phyloP scores from a whole-genome alignment of 2,888 invertebrate genomes.

The Meiosimyza decipiens region DNA sequence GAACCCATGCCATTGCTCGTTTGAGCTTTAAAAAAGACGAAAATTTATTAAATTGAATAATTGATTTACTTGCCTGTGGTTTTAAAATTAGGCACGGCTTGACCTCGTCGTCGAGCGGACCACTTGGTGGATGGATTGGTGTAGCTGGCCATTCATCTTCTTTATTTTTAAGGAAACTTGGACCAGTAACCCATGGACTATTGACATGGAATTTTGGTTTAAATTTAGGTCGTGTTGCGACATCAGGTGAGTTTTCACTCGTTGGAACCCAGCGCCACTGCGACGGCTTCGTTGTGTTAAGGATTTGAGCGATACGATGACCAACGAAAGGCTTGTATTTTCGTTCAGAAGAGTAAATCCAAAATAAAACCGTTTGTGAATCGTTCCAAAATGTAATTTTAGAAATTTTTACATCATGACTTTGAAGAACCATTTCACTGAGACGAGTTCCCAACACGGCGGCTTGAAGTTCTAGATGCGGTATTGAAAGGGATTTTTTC shows the following conservation, averaged over 20 bases:
- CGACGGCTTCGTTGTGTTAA: constrained; percentile 30
- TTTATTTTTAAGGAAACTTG: constrained; percentile 26
- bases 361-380: constrained; percentile 36
- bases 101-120: not conserved
- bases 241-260: constrained; percentile 47
- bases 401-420: constrained; percentile 27
- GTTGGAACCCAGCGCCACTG: constrained; percentile 47
- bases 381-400: constrained; percentile 34
- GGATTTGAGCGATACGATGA: constrained; percentile 47
- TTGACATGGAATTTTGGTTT: constrained; percentile 29
- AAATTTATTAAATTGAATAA: constrained; percentile 16
- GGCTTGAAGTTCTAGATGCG: constrained; percentile 40
- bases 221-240: constrained; percentile 42
- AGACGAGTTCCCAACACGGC: constrained; percentile 38
- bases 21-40: constrained; percentile 31
- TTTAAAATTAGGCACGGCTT: constrained; percentile 14
- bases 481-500: constrained; percentile 36
- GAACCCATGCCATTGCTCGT: constrained; percentile 19
- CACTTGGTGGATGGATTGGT: not conserved
- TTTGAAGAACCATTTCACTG: constrained; percentile 19
- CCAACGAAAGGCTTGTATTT: constrained; percentile 48
- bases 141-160: constrained; percentile 34
- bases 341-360: constrained; percentile 40
- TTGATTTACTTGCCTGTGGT: constrained; percentile 1
- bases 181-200: constrained; percentile 38